Evolutionary conservation across 2,797 vertebrate species (phyloP).

Genomic region (Mallotus villosus): DNA sequence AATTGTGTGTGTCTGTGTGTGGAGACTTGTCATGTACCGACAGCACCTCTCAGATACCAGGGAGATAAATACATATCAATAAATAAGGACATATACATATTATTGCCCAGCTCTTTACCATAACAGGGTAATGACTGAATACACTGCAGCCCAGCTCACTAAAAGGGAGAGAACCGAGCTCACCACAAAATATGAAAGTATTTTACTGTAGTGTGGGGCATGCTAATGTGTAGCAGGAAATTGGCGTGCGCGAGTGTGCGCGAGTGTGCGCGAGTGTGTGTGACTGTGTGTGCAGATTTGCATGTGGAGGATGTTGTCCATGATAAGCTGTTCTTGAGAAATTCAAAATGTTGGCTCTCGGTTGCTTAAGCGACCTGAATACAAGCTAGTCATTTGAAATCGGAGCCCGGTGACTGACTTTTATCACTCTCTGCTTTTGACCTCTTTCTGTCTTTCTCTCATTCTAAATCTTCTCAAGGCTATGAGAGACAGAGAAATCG

Average conservation of each 20-base stretch:
- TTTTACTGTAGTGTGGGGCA: conserved; percentile 50
- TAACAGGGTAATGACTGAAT: conserved; percentile 58
- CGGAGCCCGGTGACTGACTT: conserved; percentile 42
- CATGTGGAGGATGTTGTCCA: conserved; percentile 61
- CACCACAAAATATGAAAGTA: conserved; percentile 50
- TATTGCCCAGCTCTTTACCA: conserved; percentile 63
- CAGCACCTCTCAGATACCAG: conserved; percentile 82
- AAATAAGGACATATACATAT: conserved; percentile 60
- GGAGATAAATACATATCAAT: conserved; percentile 68
- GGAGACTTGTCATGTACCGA: conserved; percentile 73
- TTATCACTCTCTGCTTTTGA: too few species aligned
- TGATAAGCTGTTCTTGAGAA: conserved; percentile 63
- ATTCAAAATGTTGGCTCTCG: conserved; percentile 66
- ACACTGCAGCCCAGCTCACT: conserved; percentile 43
- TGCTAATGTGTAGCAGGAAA: conserved; percentile 51
- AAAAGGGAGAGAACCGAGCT: conserved; percentile 40
- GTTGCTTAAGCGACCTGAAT: conserved; percentile 76
- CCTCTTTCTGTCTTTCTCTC: conserved; percentile 14
- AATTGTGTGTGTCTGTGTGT: conserved; percentile 68
- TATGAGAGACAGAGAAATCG: conserved; percentile 44
- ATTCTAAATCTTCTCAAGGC: conserved; percentile 53
- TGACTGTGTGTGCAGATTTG: conserved; percentile 57
- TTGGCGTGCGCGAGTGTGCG: conserved; percentile 31
- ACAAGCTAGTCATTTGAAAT: conserved; percentile 71
- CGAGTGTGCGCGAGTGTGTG: conserved; percentile 56